Conservation (phyloP, 2,797 vertebrate species). For the Sebastes kiyomatsui region DNA sequence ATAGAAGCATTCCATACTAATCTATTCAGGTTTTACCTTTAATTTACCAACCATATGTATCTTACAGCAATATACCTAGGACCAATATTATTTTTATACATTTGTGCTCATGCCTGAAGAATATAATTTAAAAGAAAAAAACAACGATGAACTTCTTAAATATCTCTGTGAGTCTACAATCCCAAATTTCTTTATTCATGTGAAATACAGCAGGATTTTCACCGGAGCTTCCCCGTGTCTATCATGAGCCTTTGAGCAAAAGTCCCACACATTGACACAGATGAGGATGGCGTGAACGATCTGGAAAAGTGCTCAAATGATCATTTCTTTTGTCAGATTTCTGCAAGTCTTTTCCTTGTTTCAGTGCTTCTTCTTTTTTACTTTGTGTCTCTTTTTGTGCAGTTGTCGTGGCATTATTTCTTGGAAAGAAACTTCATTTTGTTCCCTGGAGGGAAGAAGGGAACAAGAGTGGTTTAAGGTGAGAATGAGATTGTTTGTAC, state of each 20-base stretch:
- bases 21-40: background rate
- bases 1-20: background rate
- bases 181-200: background rate
- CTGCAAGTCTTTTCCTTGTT: background rate
- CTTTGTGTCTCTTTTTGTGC: background rate
- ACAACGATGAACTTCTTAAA: background rate
- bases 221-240: background rate
- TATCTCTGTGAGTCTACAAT: background rate
- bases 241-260: background rate
- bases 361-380: background rate
- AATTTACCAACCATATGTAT: background rate
- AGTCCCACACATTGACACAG: background rate
- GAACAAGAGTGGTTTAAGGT: background rate
- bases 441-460: conserved; percentile 81
- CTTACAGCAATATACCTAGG: background rate
- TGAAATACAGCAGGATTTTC: conserved; percentile 26
- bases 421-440: conserved; percentile 99
- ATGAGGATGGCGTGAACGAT: background rate
- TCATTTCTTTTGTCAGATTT: background rate
- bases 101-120: background rate
- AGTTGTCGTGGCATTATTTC: conserved; percentile 78
- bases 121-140: background rate
- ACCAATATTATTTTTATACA: background rate
- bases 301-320: background rate
- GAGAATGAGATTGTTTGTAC: background rate